Base-by-base conservation (phyloP, 1,140 invertebrate genomes). In the Dendroctonus valens region DNA sequence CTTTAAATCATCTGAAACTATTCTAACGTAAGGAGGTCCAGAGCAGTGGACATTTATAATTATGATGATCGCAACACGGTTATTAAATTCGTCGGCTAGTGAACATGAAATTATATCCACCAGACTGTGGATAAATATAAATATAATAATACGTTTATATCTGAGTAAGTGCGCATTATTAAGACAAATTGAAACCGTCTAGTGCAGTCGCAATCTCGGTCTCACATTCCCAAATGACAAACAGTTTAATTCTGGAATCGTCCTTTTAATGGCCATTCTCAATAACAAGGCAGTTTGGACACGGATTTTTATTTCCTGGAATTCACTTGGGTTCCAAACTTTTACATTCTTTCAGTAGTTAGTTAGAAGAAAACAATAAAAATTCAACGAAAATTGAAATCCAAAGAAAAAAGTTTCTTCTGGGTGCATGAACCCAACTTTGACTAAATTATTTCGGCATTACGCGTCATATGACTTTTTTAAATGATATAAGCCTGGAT, bases 101-200 rank as follows among this genome's bases (percentile, higher is more conserved):
- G 41, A 52, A 51, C 46, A 51, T 63, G 51, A 44, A 54, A 63
- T 51, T 53, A 11, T 41, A 52, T 63, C 41, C 38, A 39, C 12
- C 54, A 57, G 54, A 57, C 54, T 57, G 52, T 49, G 60, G 60
- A 63, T 52, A 54, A 46, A 54, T 52, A 54, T 54, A 54, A 48
- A 51, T 59, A 59, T 59, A 49, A 59, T 38, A 46, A 59, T 51
- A 48, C 55, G 41, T 37, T 48, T 59, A 59, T 59, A 59, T 59
- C 41, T 46, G 44, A 38, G 14, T 59, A 51, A 40, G 26, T 38
- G 48, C 58, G 39, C 48, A 38, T 59, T 59, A 51, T 59, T 59
- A 12, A 59, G 62, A 57, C 50, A 50, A 57, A 57, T 42, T 55
- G 26, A 37, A 14, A 38, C 15, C 54, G 51, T 58, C 42, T 58